Conservation (phyloP, 1,140 invertebrate species). For the Apolygus lucorum region DNA sequence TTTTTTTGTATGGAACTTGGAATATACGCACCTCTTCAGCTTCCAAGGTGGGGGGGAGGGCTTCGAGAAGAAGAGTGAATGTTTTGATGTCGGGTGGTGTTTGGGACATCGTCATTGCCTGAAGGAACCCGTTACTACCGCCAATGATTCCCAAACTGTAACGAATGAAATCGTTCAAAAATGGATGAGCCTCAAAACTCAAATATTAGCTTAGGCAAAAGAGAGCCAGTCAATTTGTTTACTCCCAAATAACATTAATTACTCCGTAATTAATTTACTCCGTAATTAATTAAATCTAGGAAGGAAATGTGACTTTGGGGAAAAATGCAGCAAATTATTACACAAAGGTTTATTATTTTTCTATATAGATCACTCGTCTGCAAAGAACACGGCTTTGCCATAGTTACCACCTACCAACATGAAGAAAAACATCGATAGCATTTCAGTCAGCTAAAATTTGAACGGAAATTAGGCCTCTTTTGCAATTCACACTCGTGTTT, state of each 20-base stretch:
- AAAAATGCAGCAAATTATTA: no score
- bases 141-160: slow-evolving; percentile 66
- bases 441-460: no score
- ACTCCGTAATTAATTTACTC: background rate
- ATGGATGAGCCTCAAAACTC: background rate
- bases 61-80: slow-evolving; percentile 62
- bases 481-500: no score
- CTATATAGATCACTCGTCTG: no score
- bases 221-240: background rate
- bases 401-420: no score
- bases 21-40: slow-evolving; percentile 59
- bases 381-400: no score
- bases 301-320: no score
- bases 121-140: slow-evolving; percentile 61
- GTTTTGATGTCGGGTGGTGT: slow-evolving; percentile 69
- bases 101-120: slow-evolving; percentile 55
- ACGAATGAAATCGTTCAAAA: slow-evolving; percentile 13
- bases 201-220: background rate
- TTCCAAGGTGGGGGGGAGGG: slow-evolving; percentile 52
- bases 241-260: background rate
- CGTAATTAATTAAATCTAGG: no score
- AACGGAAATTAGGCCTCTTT: no score
- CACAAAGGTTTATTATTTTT: no score
- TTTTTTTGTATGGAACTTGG: no score
- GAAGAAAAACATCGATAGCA: no score